Evolutionary conservation across 2,888 invertebrate species (phyloP).

Genomic region (Nipponacmea schrenckii): DNA sequence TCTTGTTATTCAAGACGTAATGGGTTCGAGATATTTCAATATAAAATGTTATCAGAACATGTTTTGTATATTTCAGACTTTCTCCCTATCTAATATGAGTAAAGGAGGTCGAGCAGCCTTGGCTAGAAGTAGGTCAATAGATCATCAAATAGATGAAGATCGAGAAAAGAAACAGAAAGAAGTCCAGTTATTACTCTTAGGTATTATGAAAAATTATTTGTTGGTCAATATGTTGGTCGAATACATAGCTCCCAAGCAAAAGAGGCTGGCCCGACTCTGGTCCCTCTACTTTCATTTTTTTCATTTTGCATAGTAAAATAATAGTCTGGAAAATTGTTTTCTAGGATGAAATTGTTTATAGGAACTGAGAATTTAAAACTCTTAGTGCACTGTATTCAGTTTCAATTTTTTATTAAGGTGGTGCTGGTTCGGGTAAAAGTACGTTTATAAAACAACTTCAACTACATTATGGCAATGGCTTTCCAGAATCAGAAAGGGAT

Average conservation of each 20-base stretch:
- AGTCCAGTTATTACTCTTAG: conserved; percentile 53
- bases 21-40: too few species aligned
- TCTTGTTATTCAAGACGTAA: too few species aligned
- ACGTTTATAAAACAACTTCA: conserved; percentile 63
- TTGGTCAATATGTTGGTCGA: too few species aligned
- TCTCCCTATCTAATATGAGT: conserved; percentile 48
- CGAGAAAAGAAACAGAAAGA: conserved; percentile 52
- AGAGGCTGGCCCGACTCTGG: too few species aligned
- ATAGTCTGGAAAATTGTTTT: too few species aligned
- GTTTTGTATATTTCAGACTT: conserved; percentile 34
- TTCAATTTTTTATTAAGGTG: conserved; percentile 39
- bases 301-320: too few species aligned
- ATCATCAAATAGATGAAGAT: conserved; percentile 61
- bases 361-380: too few species aligned
- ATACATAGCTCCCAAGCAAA: too few species aligned
- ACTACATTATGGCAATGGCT: conserved; percentile 59
- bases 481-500: conserved; percentile 50
- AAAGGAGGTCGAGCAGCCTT: conserved; percentile 49
- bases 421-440: conserved; percentile 60
- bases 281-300: too few species aligned
- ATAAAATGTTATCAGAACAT: too few species aligned
- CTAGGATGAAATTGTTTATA: too few species aligned
- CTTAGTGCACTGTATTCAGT: too few species aligned
- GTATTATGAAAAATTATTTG: conserved; percentile 28
- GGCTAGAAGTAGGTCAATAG: conserved; percentile 59